Base-by-base conservation (phyloP, 2,888 invertebrate genomes). In the Nomada fucata region DNA sequence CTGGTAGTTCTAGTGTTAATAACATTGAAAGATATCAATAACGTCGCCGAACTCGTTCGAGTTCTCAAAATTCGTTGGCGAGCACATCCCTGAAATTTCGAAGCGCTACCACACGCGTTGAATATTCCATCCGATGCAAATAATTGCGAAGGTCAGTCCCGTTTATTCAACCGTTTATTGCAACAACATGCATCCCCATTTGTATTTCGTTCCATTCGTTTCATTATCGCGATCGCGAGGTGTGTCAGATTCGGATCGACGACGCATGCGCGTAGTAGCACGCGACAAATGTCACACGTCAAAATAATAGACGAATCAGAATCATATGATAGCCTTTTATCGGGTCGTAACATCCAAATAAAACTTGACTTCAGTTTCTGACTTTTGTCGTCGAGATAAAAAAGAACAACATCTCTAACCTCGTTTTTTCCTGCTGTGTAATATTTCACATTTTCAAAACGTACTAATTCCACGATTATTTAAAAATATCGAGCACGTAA, bases 361-460 rank as follows among this genome's bases (percentile, higher is more conserved):
- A 67, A 1, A 82, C 78, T 55, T 91, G 92, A 36, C 36, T 36
- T 0, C 36, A 55, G 83, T 86, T 79, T 93, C 60, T 26, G 44
- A 64, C 15, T 83, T 63, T 70, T 71, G 69, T 82, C 47, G 57
- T 68, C 55, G 42, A 13, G 55, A 36, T 36, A 36, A 36, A 36
- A 36, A 36, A 36, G 36, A 36, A 36, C 5, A 36, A 72, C 72
- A 68, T 20, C 9, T 71, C 55, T 79, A 85, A 85, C 79, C 85
- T 82, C 67, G 44, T 47, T 36, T 36, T 36, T 36, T 20, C 20
- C 53, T 53, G 20, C 53, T n/a, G 20, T 53, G 53, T 53, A 53
- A 53, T 53, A 20, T 10, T 53, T 20, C 20, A 10, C 53, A 20
- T 53, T 53, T 18, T 20, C 11, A 36, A 9, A 53, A 53, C 53